Conservation (phyloP, 2,797 vertebrate genomes). For the Macropodus opercularis region DNA sequence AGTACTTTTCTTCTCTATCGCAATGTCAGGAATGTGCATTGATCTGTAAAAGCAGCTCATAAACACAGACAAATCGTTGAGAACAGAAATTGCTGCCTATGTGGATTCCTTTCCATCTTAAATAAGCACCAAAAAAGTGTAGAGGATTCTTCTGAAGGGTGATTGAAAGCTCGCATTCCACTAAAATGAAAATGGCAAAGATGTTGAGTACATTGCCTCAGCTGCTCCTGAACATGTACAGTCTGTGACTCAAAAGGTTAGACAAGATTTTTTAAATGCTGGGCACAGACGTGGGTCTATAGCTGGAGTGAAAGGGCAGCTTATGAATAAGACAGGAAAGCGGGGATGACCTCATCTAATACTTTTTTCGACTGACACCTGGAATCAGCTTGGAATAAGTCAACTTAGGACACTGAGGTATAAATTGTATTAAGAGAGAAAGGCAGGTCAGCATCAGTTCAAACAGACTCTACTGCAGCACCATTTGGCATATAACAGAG, state of each 20-base stretch:
- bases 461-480: slow-evolving; percentile 26
- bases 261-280: slow-evolving; percentile 55
- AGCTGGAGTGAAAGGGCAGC: slow-evolving; percentile 55
- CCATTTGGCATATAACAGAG: slow-evolving; percentile 40
- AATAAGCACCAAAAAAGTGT: slow-evolving; percentile 12
- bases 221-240: slow-evolving; percentile 27
- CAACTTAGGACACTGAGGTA: slow-evolving; percentile 27
- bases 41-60: slow-evolving; percentile 23
- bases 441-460: slow-evolving; percentile 38
- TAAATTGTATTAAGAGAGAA: slow-evolving; percentile 39
- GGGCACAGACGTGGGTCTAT: slow-evolving; percentile 36
- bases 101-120: slow-evolving; percentile 11
- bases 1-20: slow-evolving; percentile 12
- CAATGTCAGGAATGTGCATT: slow-evolving; percentile 11
- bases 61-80: slow-evolving; percentile 3
- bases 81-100: slow-evolving; percentile 18
- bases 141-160: not conserved
- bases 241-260: slow-evolving; percentile 54
- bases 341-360: slow-evolving; percentile 54
- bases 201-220: slow-evolving; percentile 23
- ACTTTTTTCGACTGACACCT: slow-evolving; percentile 26
- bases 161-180: slow-evolving; percentile 5
- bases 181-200: slow-evolving; percentile 22
- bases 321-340: slow-evolving; percentile 61
- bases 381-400: slow-evolving; percentile 49